phyloP scores from a whole-genome alignment of 2,113 vertebrate genomes.

The Aegotheles bennettii region DNA sequence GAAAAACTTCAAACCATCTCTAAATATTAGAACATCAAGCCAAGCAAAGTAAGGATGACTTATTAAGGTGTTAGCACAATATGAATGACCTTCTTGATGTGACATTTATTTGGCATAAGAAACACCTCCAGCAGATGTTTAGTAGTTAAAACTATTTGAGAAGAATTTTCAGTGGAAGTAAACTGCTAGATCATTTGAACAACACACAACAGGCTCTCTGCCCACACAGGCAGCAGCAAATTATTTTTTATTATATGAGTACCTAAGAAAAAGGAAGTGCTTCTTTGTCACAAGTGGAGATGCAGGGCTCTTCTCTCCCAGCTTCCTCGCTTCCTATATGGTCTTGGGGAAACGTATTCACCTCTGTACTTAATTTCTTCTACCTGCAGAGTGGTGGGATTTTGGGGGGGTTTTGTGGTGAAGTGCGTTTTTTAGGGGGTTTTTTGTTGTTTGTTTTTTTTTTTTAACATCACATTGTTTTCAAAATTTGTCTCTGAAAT shows the following conservation, averaged over 20 bases:
- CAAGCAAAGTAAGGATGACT: constrained; percentile 11
- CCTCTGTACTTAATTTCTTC: neutral
- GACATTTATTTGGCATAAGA: constrained; percentile 5
- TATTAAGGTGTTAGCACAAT: constrained; percentile 33
- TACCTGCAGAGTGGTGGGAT: neutral
- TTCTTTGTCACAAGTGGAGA: neutral
- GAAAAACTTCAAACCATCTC: constrained; percentile 10
- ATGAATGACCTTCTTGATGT: constrained; percentile 16
- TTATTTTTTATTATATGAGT: neutral
- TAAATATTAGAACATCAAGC: neutral
- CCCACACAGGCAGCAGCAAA: neutral
- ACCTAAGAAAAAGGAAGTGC: neutral
- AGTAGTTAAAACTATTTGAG: neutral
- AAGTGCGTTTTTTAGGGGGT: too few species aligned
- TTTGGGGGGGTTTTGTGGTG: neutral
- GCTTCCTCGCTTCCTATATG: neutral
- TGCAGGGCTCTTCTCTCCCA: neutral
- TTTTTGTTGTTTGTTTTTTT: neutral
- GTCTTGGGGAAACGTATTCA: neutral
- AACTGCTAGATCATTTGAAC: neutral
- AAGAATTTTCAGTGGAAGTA: neutral
- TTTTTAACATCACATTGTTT: neutral
- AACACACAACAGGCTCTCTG: neutral
- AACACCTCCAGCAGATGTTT: constrained; percentile 9
- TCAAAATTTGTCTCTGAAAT: neutral